Conservation (phyloP, 2,113 vertebrate genomes). For the Pomatostomus ruficeps region DNA sequence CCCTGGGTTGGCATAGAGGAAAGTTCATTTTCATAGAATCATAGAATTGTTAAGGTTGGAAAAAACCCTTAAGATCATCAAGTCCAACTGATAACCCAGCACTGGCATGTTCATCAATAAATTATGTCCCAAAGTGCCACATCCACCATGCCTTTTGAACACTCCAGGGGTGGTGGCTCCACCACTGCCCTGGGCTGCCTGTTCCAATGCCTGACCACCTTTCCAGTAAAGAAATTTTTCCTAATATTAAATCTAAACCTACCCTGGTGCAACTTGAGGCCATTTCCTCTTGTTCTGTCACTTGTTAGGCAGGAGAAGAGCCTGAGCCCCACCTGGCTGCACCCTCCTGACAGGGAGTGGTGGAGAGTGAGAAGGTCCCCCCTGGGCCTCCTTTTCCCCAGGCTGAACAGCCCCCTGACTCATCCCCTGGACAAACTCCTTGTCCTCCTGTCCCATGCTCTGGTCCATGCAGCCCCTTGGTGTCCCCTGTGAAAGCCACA, state of each 20-base stretch:
- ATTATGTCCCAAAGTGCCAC: not conserved
- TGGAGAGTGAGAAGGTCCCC: not conserved
- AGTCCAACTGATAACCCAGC: not conserved
- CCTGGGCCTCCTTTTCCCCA: not conserved
- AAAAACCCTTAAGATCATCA: not conserved
- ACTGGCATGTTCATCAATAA: not conserved
- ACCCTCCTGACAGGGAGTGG: not conserved
- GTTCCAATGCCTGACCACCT: not conserved
- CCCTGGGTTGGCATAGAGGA: not conserved
- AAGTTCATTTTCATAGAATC: not conserved
- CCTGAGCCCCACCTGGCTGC: rapidly evolving
- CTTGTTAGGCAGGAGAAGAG: not conserved
- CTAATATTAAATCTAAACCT: not conserved
- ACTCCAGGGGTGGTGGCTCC: not conserved
- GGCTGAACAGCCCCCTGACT: not conserved
- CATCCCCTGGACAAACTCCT: not conserved
- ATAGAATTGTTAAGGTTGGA: not conserved
- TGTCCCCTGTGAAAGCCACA: not conserved
- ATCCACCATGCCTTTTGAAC: rapidly evolving
- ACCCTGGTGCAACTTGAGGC: not conserved
- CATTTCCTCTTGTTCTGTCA: not conserved
- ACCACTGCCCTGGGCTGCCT: not conserved
- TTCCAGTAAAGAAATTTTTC: not conserved
- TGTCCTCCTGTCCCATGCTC: not conserved
- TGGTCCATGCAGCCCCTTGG: rapidly evolving